Percentiles rank a stretch among this genome's conserved stretches.
Conservation (phyloP, 2,888 invertebrate genomes). For the Limenitis camilla region DNA sequence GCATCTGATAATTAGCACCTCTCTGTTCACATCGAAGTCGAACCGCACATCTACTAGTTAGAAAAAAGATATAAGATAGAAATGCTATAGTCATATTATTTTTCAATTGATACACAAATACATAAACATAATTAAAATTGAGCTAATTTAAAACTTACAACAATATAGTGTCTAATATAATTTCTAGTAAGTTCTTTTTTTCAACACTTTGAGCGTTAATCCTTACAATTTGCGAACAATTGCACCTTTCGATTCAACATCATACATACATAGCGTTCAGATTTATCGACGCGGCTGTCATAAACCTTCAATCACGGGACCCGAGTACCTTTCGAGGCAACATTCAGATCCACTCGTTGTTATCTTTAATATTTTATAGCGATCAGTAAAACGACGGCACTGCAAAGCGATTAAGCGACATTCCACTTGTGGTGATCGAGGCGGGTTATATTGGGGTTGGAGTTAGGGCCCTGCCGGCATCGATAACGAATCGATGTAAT, state of each 20-base stretch:
- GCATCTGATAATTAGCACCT: conserved; percentile 74
- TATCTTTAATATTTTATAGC: conserved; percentile 74
- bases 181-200: too few relatives aligned
- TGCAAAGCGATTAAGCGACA: conserved; percentile 67
- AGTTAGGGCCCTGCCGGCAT: conserved; percentile 38
- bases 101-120: too few relatives aligned
- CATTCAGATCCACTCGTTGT: conserved; percentile 63
- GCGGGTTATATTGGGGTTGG: conserved; percentile 35
- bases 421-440: conserved; percentile 49
- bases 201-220: conserved; percentile 1
- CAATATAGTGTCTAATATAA: too few relatives aligned
- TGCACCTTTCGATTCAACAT: conserved; percentile 36
- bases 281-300: conserved; percentile 62
- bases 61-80: too few relatives aligned
- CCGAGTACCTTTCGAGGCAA: conserved; percentile 49
- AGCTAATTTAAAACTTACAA: too few relatives aligned
- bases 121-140: too few relatives aligned
- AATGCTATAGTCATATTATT: too few relatives aligned
- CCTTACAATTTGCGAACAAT: conserved; percentile 27
- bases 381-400: conserved; percentile 71
- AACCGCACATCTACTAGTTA: too few relatives aligned
- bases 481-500: conserved; percentile 53
- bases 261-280: conserved; percentile 46
- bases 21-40: conserved; percentile 41
- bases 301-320: conserved; percentile 66